These are phyloP conservation scores for Apis dorsata DNA, from an alignment of 1,140 invertebrate species.

Conservation along the genomic window DNA sequence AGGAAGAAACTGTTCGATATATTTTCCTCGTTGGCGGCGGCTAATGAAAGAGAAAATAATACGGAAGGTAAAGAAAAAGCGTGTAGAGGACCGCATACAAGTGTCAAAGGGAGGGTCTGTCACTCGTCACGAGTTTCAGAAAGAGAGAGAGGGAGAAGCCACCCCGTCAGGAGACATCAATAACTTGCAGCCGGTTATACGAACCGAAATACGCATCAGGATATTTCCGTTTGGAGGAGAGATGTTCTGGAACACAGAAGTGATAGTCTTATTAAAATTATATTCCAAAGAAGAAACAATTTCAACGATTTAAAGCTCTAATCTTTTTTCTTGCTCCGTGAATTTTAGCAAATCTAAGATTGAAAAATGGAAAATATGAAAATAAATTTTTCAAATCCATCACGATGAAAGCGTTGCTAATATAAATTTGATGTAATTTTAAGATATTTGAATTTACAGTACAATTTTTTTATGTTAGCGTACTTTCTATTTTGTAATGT, in stretches of 20 bases:
- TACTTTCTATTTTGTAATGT: too few species aligned
- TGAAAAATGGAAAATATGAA: too few species aligned
- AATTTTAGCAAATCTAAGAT: too few species aligned
- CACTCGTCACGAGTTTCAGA: slow-evolving; percentile 43
- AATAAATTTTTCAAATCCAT: too few species aligned
- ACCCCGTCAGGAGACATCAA: slow-evolving; percentile 54
- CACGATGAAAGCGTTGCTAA: too few species aligned
- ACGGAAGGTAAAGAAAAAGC: slow-evolving; percentile 19
- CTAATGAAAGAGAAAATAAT: slow-evolving; percentile 60
- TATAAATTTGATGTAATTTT: too few species aligned
- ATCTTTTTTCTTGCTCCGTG: too few species aligned
- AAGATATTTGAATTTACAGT: too few species aligned
- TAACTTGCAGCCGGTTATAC: slow-evolving; percentile 54
- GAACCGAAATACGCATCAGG: slow-evolving; percentile 46
- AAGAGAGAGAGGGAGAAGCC: slow-evolving; percentile 7
- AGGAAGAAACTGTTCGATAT: not conserved
- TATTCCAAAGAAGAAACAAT: not conserved
- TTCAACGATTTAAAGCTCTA: too few species aligned
- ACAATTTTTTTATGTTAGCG: too few species aligned
- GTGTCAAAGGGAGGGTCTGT: slow-evolving; percentile 58
- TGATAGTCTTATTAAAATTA: not conserved
- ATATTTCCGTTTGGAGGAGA: slow-evolving; percentile 49
- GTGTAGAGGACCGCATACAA: slow-evolving; percentile 12
- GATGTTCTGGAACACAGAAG: slow-evolving; percentile 12
- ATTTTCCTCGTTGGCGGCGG: slow-evolving; percentile 21